These are phyloP conservation scores for Melanerpes aurifrons DNA, from an alignment of 2,113 vertebrate genomes.

Conservation along the genomic window DNA sequence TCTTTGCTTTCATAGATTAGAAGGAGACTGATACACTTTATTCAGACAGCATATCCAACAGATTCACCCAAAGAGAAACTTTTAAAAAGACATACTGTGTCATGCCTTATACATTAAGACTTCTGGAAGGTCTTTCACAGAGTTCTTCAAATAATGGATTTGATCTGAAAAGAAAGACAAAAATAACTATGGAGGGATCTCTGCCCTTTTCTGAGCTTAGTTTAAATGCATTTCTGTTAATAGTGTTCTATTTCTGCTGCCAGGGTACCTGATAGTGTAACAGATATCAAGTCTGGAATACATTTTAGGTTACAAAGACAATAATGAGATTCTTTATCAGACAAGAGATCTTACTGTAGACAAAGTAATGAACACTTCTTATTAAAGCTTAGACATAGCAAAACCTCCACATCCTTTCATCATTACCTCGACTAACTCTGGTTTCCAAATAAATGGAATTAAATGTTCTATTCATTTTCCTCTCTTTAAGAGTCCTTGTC, in stretches of 20 bases:
- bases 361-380: conserved; percentile 1
- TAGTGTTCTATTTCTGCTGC: background rate
- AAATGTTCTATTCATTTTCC: background rate
- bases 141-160: background rate
- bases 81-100: background rate
- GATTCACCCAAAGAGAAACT: background rate
- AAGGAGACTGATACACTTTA: background rate
- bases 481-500: background rate
- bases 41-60: background rate
- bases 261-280: background rate
- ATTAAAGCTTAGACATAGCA: background rate
- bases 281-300: background rate
- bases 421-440: background rate
- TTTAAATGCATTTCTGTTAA: conserved; percentile 5
- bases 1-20: background rate
- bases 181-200: background rate
- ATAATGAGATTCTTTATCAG: background rate
- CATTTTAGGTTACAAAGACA: background rate
- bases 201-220: conserved; percentile 24
- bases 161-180: background rate
- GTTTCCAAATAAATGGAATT: background rate
- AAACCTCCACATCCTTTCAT: background rate
- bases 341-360: background rate
- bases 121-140: background rate
- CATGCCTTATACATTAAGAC: background rate